These are phyloP conservation scores for Forbesichthys agassizii DNA, from an alignment of 2,113 vertebrate species.

Conservation along the genomic window DNA sequence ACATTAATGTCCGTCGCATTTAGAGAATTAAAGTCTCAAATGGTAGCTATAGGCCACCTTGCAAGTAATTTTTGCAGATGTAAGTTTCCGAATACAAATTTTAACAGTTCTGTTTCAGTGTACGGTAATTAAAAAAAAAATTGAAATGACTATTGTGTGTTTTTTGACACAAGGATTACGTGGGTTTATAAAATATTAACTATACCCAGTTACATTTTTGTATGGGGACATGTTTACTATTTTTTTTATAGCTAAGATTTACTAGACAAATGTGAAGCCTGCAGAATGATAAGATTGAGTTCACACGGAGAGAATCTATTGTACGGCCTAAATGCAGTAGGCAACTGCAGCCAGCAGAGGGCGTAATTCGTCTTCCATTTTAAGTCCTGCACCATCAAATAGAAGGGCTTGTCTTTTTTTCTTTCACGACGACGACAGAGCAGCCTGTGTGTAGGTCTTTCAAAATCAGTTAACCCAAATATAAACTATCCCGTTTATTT, in stretches of 20 bases:
- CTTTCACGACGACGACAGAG: too few relatives aligned
- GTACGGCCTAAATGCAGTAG: background rate
- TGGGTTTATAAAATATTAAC: background rate
- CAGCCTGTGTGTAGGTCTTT: too few relatives aligned
- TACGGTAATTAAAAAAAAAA: slow-evolving; percentile 58
- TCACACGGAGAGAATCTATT: background rate
- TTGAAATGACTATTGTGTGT: slow-evolving; percentile 47
- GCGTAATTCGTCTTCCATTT: slow-evolving; percentile 14
- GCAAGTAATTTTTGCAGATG: slow-evolving; percentile 29
- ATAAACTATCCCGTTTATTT: slow-evolving; percentile 56
- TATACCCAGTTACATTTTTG: background rate
- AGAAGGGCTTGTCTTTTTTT: slow-evolving; percentile 20
- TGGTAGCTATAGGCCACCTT: slow-evolving; percentile 13
- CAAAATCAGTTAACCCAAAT: too few relatives aligned
- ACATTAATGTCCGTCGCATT: slow-evolving; percentile 29
- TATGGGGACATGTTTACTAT: background rate
- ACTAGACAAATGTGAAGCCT: slow-evolving; percentile 5
- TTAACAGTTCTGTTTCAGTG: slow-evolving; percentile 67
- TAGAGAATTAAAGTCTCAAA: slow-evolving; percentile 1
- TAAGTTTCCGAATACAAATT: slow-evolving; percentile 42
- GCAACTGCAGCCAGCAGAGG: slow-evolving; percentile 38
- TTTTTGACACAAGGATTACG: slow-evolving; percentile 18
- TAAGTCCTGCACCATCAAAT: background rate
- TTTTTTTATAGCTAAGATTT: slow-evolving; percentile 8
- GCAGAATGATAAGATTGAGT: background rate